Evolutionary conservation across 2,888 invertebrate genomes (phyloP).

Genomic region (Tachystola acroxantha): DNA sequence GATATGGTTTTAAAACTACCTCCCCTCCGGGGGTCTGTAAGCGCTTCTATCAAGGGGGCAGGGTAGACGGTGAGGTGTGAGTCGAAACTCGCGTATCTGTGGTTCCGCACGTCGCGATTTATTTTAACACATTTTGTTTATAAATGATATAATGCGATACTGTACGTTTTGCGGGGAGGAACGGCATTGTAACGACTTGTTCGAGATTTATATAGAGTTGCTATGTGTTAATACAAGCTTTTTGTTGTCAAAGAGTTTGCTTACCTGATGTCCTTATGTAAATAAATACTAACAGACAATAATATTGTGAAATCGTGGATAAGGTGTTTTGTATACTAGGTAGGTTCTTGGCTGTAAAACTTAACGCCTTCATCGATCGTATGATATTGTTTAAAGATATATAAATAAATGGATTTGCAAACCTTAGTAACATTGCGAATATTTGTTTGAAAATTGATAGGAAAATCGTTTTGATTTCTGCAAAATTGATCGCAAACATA

Average conservation of each 20-base stretch:
- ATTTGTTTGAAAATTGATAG: too few species aligned
- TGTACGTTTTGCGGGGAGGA: slow-evolving; percentile 56
- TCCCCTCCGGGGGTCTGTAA: background rate
- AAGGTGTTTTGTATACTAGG: too few species aligned
- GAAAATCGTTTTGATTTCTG: too few species aligned
- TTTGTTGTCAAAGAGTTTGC: too few species aligned
- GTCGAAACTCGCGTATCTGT: slow-evolving; percentile 48
- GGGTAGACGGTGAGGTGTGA: background rate
- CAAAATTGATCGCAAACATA: too few species aligned
- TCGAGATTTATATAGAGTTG: slow-evolving; percentile 45
- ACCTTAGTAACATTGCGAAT: too few species aligned
- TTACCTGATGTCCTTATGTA: too few species aligned
- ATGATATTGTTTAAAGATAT: too few species aligned
- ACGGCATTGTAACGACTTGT: slow-evolving; percentile 48
- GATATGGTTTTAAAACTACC: background rate
- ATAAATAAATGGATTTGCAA: too few species aligned
- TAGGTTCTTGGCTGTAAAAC: too few species aligned
- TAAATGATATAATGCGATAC: slow-evolving; percentile 78
- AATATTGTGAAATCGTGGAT: background rate
- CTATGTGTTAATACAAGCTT: too few species aligned
- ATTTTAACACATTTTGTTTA: slow-evolving; percentile 79
- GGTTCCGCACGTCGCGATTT: slow-evolving; percentile 68
- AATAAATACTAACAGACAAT: background rate
- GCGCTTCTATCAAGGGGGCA: background rate
- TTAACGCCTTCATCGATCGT: too few species aligned